A percentile compares a stretch with the other conserved stretches of the same genome.
Conservation (phyloP, 1,140 invertebrate genomes). For the Bombus cullumanus region DNA sequence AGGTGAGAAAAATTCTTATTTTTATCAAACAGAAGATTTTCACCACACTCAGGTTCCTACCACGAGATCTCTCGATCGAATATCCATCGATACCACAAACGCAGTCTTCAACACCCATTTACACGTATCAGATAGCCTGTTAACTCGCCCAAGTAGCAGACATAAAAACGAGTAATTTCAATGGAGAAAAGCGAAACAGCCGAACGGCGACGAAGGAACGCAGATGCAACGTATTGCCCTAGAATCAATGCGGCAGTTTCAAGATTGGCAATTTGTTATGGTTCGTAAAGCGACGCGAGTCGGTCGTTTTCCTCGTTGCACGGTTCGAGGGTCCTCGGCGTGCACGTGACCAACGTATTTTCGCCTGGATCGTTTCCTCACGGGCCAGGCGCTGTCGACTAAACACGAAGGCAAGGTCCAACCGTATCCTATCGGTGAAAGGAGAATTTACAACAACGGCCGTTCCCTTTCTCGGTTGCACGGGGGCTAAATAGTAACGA, state of each 20-base stretch:
- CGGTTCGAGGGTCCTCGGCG: neutral
- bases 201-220: slow-evolving; percentile 54
- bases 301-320: neutral
- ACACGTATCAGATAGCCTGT: neutral
- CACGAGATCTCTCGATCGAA: no score
- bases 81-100: no score
- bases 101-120: neutral
- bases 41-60: no score
- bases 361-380: neutral
- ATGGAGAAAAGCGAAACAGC: slow-evolving; percentile 44
- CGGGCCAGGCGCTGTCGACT: neutral
- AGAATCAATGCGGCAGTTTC: slow-evolving; percentile 14
- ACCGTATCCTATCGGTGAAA: slow-evolving; percentile 60
- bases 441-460: slow-evolving; percentile 57
- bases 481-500: slow-evolving; percentile 53
- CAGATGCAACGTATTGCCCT: slow-evolving; percentile 52
- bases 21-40: no score
- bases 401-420: neutral
- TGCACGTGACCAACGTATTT: neutral
- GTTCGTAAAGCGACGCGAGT: slow-evolving; percentile 36
- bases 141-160: neutral
- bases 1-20: no score
- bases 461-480: slow-evolving; percentile 25
- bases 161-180: neutral
- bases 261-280: slow-evolving; percentile 75